Evolutionary conservation across 2,888 invertebrate genomes (phyloP).

Genomic region (Chymomyza amoena): DNA sequence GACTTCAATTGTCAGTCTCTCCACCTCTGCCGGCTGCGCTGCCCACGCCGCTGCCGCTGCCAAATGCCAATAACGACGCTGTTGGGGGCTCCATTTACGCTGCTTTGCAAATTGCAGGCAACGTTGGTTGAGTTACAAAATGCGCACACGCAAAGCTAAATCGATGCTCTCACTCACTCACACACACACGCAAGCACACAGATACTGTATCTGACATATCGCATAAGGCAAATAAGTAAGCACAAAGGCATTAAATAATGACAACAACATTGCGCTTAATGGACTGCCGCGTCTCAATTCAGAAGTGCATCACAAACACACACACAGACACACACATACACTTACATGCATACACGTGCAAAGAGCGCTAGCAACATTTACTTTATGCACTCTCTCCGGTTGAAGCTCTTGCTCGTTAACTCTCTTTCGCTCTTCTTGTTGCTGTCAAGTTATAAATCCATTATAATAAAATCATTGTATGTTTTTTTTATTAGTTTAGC

Average conservation of each 20-base stretch:
- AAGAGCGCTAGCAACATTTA: neutral
- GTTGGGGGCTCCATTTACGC: conserved; percentile 60
- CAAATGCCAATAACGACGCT: conserved; percentile 43
- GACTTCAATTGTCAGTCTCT: conserved; percentile 12
- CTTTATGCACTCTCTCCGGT: neutral
- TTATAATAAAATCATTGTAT: conserved; percentile 74
- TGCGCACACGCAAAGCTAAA: conserved; percentile 68
- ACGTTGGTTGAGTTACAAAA: conserved; percentile 36
- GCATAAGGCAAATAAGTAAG: conserved; percentile 52
- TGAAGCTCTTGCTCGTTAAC: conserved; percentile 4
- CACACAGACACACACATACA: conserved; percentile 3
- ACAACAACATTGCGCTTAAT: conserved; percentile 74
- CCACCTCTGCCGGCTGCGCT: conserved; percentile 8
- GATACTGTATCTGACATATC: conserved; percentile 47
- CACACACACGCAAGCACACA: conserved; percentile 28
- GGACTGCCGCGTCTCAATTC: conserved; percentile 67
- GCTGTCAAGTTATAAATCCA: conserved; percentile 73
- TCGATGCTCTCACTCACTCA: conserved; percentile 9
- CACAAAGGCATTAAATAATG: conserved; percentile 72
- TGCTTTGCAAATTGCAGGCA: conserved; percentile 34
- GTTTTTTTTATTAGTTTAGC: conserved; percentile 73
- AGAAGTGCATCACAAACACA: conserved; percentile 49
- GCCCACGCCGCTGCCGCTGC: conserved; percentile 20
- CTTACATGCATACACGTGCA: conserved; percentile 4
- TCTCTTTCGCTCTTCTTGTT: conserved; percentile 3